phyloP scores from a whole-genome alignment of 2,888 invertebrate species.

The Drosophila vallismaia region DNA sequence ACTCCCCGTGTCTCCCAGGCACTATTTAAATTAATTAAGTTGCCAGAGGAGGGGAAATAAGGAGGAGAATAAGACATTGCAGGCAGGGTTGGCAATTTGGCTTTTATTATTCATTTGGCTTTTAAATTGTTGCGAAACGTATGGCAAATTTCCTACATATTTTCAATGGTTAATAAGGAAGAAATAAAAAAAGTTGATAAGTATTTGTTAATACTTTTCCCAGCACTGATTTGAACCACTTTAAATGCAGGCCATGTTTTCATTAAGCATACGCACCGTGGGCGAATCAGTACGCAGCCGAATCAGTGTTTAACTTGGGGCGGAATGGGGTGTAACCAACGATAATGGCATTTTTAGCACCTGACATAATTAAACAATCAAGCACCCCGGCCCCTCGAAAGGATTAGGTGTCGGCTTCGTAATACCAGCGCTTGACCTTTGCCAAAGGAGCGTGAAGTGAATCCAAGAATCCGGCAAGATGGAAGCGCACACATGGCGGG shows the following conservation, averaged over 20 bases:
- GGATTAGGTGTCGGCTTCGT: constrained; percentile 64
- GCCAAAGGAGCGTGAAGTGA: constrained; percentile 45
- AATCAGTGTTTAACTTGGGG: constrained; percentile 23
- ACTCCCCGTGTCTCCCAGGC: background rate
- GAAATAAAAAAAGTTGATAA: background rate
- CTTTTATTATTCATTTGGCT: background rate
- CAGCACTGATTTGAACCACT: constrained; percentile 17
- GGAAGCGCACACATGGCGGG: constrained; percentile 14
- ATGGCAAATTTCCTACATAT: background rate
- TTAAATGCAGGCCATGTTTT: constrained; percentile 50
- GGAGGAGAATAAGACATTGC: constrained; percentile 24
- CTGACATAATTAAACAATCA: constrained; percentile 78
- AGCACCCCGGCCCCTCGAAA: constrained; percentile 10
- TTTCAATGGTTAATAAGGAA: background rate
- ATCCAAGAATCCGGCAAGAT: constrained; percentile 41
- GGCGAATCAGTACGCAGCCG: constrained; percentile 24
- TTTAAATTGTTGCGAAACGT: background rate
- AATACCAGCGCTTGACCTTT: constrained; percentile 71
- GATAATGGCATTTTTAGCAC: constrained; percentile 74
- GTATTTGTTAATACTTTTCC: background rate
- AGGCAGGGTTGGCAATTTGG: background rate
- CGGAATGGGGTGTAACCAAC: constrained; percentile 17
- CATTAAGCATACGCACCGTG: constrained; percentile 64
- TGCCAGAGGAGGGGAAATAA: constrained; percentile 13
- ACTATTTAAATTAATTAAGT: constrained; percentile 70